These are phyloP conservation scores for Epinephelus fuscoguttatus DNA, from an alignment of 2,113 vertebrate species.

Conservation along the genomic window DNA sequence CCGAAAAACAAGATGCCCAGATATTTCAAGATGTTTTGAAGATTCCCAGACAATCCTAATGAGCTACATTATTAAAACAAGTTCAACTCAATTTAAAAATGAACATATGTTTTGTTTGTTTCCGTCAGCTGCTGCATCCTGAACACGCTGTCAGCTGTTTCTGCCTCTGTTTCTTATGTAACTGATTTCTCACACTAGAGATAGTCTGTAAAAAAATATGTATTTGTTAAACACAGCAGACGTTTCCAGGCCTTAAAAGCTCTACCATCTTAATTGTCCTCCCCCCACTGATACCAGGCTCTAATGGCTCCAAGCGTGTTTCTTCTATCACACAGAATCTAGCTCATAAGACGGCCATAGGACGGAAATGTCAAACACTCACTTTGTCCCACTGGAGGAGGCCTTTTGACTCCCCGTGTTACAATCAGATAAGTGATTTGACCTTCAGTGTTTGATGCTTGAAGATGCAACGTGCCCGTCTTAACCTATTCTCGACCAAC, in stretches of 20 bases:
- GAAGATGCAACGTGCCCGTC: neutral
- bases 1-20: neutral
- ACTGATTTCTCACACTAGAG: neutral
- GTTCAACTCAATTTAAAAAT: neutral
- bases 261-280: conserved; percentile 17
- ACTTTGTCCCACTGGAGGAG: conserved; percentile 16
- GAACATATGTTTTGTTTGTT: neutral
- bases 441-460: conserved; percentile 22
- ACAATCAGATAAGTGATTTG: conserved; percentile 45
- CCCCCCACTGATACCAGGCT: neutral
- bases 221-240: neutral
- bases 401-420: conserved; percentile 28
- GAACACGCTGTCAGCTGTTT: neutral
- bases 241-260: neutral
- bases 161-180: neutral
- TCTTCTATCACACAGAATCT: conserved; percentile 42
- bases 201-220: neutral
- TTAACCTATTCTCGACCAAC: neutral
- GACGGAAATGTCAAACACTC: conserved; percentile 39
- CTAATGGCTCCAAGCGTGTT: conserved; percentile 22
- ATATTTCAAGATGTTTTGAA: neutral
- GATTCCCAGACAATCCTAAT: neutral
- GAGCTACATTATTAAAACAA: neutral
- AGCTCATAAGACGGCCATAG: conserved; percentile 35
- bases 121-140: neutral